Base-by-base conservation (phyloP, 2,888 invertebrate species). In the Thymelicus sylvestris region DNA sequence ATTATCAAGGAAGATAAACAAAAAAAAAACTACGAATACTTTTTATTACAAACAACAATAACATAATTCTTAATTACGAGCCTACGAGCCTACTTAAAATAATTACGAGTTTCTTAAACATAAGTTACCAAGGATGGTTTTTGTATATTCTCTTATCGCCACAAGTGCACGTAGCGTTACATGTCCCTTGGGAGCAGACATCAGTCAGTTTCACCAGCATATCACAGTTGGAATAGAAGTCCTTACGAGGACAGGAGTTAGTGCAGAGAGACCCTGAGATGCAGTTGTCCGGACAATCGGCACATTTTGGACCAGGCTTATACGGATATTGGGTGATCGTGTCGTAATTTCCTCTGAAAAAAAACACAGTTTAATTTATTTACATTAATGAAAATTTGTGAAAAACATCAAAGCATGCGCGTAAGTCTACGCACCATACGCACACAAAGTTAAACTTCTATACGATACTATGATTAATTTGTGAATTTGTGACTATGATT, bases 101-200 rank as follows among this genome's bases (percentile, higher is more conserved):
- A 60, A 60, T 48, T 24, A 24, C 2, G 12, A 57, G 38, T 12
- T 41, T 15, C 12, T 67, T 19, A 57, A 31, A 50, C 12, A 59
- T 31, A 31, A 31, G 5, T 67, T 76, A 79, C 81, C 83, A 85
- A 1, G 85, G 85, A 70, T 81, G 77, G 68, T 84, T 85, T 68
- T 79, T 83, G 66, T 83, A 84, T 76, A 93, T 77, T 63, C 80
- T 95, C 85, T 95, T 95, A 77, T 90, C 90, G 64, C 92, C 92
- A 83, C 97, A 97, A 65, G 88, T 87, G 84, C 97, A 97, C 6
- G 97, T 97, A 0, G 97, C 97, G 73, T 95, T 95, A 84, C 97
- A 97, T 65, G 95, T 89, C 7, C 94, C 93, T 48, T 95, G 95
- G 0, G 55, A 70, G 73, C 93, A 93, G 3, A 86, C 76, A 47